phyloP scores from a whole-genome alignment of 2,113 vertebrate species.

The Corythornis cristatus region DNA sequence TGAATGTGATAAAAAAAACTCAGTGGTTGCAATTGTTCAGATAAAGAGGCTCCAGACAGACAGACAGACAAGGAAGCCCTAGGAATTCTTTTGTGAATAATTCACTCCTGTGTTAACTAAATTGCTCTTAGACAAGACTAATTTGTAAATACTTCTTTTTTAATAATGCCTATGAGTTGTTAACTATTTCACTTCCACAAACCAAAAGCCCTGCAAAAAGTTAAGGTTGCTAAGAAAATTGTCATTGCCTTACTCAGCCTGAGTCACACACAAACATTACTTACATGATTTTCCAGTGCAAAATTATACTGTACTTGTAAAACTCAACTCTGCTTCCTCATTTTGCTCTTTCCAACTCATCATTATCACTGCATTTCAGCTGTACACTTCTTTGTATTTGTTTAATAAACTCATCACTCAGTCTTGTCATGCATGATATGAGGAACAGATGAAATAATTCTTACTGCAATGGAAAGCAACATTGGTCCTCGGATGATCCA shows the following conservation, averaged over 20 bases:
- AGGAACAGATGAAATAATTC: conserved; percentile 35
- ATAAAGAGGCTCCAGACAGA: not conserved
- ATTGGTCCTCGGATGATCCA: conserved; percentile 95
- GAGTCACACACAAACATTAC: rapidly evolving
- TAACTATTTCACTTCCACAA: not conserved
- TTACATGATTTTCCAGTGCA: not conserved
- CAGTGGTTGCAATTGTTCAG: not conserved
- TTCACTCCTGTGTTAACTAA: not conserved
- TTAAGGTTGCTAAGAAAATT: not conserved
- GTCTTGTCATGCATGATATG: not conserved
- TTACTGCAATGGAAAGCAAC: conserved; percentile 86
- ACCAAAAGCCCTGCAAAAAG: not conserved
- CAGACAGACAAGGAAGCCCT: not conserved
- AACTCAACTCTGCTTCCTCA: not conserved
- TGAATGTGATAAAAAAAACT: not conserved
- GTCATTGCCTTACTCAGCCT: not conserved
- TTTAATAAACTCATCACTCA: not conserved
- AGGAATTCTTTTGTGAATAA: not conserved
- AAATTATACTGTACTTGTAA: not conserved
- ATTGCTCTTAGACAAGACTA: not conserved
- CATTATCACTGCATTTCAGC: not conserved
- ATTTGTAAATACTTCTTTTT: not conserved
- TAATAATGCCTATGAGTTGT: not conserved
- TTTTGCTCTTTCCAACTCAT: not conserved
- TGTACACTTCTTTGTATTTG: not conserved